Evolutionary conservation across 2,888 invertebrate species (phyloP), one percentile per base, ranked within the genome.

Genomic region (Gymnoscelis rufifasciata): DNA sequence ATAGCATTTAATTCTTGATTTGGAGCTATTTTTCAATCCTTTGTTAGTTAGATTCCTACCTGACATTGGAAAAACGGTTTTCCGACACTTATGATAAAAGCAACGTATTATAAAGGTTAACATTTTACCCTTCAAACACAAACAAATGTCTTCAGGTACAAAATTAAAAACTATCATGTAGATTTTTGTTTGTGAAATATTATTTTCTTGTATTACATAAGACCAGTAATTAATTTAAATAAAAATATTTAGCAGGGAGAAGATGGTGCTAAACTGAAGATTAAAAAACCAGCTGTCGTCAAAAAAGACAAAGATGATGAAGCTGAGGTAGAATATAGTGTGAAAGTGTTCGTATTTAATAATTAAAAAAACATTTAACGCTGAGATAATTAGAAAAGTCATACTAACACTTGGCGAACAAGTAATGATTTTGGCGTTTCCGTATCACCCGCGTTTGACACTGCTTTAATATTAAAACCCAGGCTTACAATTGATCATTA

Each of bases 241-340:
- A 3, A 10, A 15, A 12, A 33, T 37, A 30, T 42, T 38, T 48
- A 88, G 88, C 82, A 83, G 72, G 88, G 86, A 62, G 62, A 83
- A 47, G 87, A 86, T 60, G 78, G 83, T 52, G 88, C 88, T 57
- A 62, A 80, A 60, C 84, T 88, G 58, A 88, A 88, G 63, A 73
- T 88, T 62, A 88, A 88, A 80, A 88, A 82, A 64, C 81, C 87
- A 41, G 84, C 83, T 49, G 81, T 87, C 31, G 75, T 76, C 71
- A 84, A 86, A 70, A 86, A 84, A 71, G 74, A 75, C 53, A 84
- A 86, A 70, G 86, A 84, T 70, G 74, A 75, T 52, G 74, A 76
- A 30, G 74, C 76, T 66, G 82, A 84, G 83, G 87, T 84, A 86
- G 72, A 68, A 48, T 48, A 55, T 13, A 54, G 53, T 45, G 33